These are phyloP conservation scores for Eulemur rubriventer DNA, from an alignment of 2,797 vertebrate species.

Conservation along the genomic window DNA sequence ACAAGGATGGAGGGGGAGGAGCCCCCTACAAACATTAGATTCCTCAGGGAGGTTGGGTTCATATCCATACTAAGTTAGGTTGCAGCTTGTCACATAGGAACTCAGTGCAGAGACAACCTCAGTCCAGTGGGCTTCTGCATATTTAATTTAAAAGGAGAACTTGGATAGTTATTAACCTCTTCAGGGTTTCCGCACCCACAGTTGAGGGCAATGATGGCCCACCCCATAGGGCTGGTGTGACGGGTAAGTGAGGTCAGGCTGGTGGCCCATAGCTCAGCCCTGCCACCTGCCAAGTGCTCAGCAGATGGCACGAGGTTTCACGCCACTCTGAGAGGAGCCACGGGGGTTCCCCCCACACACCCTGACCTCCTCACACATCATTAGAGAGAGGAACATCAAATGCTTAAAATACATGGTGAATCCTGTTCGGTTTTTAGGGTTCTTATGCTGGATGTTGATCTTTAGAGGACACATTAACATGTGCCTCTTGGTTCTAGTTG, in stretches of 20 bases:
- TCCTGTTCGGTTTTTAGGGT: background rate
- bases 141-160: background rate
- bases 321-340: background rate
- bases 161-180: background rate
- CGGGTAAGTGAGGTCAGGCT: background rate
- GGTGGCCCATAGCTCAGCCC: too few relatives aligned
- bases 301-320: fast-evolving
- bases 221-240: background rate
- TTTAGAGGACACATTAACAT: background rate
- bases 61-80: background rate
- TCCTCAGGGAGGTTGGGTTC: background rate
- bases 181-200: background rate
- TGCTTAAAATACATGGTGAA: background rate
- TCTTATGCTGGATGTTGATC: background rate
- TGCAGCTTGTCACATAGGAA: background rate
- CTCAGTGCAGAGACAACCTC: background rate
- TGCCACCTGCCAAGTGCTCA: background rate
- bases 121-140: background rate
- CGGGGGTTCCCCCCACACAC: fast-evolving
- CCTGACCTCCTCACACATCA: fast-evolving
- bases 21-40: background rate
- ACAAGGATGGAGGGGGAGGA: background rate
- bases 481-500: background rate
- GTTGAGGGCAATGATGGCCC: background rate
- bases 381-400: background rate